Evolutionary conservation across 2,113 vertebrate species (phyloP).

Genomic region (Tychaedon coryphoeus): DNA sequence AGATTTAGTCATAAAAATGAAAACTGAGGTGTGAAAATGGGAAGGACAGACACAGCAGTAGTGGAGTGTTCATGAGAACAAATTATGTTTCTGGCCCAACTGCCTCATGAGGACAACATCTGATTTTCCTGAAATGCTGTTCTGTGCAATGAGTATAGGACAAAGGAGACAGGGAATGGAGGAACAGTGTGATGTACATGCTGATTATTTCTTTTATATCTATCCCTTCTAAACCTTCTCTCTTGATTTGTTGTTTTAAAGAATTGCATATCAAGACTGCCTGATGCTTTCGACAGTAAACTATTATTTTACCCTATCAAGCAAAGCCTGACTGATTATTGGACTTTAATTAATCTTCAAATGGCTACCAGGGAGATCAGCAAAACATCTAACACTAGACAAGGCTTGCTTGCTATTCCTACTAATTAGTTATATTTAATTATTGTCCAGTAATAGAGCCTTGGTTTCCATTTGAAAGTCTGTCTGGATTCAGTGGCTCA

Average conservation of each 20-base stretch:
- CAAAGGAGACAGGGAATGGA: not conserved
- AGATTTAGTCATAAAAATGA: not conserved
- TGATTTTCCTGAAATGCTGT: not conserved
- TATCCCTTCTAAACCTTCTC: not conserved
- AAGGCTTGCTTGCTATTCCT: not conserved
- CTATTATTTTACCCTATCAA: not conserved
- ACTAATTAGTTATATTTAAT: not conserved
- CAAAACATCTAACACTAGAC: not conserved
- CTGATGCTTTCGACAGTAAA: not conserved
- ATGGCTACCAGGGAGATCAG: not conserved
- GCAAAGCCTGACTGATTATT: not conserved
- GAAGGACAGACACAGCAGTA: not conserved
- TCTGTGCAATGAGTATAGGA: fast-evolving
- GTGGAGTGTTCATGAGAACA: not conserved
- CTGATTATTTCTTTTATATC: not conserved
- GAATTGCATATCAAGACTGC: not conserved
- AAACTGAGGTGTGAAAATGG: not conserved
- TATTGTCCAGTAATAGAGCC: not conserved
- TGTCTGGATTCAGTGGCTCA: not conserved
- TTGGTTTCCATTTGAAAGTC: not conserved
- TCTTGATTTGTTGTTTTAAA: not conserved
- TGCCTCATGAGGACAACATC: fast-evolving
- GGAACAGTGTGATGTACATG: not conserved
- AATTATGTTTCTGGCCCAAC: not conserved
- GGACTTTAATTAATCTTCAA: not conserved